A percentile compares a stretch with the other conserved stretches of the same genome.
These are phyloP conservation scores for Phytoseiulus persimilis DNA, from an alignment of 2,888 invertebrate species.

Conservation along the genomic window DNA sequence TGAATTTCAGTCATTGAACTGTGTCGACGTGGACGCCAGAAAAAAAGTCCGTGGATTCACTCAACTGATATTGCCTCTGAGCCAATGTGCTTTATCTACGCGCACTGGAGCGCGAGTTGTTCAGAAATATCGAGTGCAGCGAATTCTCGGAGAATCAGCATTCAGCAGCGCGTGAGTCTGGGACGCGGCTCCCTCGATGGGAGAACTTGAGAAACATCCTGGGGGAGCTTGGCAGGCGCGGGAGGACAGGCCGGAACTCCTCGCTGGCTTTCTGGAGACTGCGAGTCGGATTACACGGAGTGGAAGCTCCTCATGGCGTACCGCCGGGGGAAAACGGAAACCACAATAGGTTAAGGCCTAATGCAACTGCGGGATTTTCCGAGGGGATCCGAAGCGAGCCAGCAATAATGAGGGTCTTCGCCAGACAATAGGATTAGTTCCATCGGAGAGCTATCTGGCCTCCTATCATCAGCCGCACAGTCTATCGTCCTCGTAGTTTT, in stretches of 20 bases:
- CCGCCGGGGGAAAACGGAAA: not conserved
- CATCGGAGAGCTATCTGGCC: not conserved
- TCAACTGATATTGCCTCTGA: not conserved
- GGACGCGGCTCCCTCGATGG: too few species aligned
- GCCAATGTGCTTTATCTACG: too few species aligned
- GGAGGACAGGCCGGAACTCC: too few species aligned
- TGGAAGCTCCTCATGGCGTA: not conserved
- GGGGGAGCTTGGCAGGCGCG: too few species aligned
- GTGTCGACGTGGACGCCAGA: not conserved
- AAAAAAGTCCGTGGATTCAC: not conserved
- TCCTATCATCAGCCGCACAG: not conserved
- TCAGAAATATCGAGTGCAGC: too few species aligned
- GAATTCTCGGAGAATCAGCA: too few species aligned
- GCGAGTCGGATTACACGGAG: not conserved
- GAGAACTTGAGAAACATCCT: too few species aligned
- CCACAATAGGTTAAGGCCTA: not conserved
- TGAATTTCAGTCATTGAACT: not conserved
- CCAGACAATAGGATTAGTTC: not conserved
- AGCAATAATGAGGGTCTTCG: not conserved
- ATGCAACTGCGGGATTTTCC: not conserved
- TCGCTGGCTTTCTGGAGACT: not conserved
- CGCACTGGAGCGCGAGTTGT: too few species aligned
- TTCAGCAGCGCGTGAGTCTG: too few species aligned
- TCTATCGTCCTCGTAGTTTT: not conserved
- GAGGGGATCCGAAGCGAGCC: not conserved